Evolutionary conservation across 2,113 vertebrate genomes (phyloP).

Genomic region (Onychorhynchus coronatus): DNA sequence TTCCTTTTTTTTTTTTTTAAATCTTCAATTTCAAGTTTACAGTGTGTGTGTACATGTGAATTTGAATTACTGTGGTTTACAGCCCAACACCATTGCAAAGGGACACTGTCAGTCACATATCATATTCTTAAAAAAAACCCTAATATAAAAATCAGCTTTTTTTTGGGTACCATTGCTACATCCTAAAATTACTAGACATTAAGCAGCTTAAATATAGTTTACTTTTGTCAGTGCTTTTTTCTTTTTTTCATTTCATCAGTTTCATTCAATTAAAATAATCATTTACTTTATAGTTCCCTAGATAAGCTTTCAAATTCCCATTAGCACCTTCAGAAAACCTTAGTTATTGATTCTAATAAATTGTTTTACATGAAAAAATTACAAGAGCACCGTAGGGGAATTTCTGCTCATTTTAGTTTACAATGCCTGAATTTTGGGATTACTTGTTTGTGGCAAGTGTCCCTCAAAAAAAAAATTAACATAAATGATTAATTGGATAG

Average conservation of each 20-base stretch:
- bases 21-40: slow-evolving; percentile 18
- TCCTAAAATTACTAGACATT: background rate
- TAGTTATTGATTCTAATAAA: slow-evolving; percentile 24
- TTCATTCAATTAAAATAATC: background rate
- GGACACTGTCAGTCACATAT: background rate
- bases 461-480: background rate
- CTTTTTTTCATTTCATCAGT: background rate
- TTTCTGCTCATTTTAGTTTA: slow-evolving; percentile 3
- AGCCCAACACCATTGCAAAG: slow-evolving; percentile 34
- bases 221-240: background rate
- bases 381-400: background rate
- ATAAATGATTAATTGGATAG: background rate
- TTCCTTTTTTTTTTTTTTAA: background rate
- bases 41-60: background rate
- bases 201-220: background rate
- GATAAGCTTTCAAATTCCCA: background rate
- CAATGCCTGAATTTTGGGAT: background rate
- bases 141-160: background rate
- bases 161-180: background rate
- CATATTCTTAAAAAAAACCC: background rate
- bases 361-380: background rate
- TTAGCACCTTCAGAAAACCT: slow-evolving; percentile 7
- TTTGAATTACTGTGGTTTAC: slow-evolving; percentile 22
- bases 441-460: background rate
- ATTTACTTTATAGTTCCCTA: background rate